Evolutionary conservation across 2,888 invertebrate genomes (phyloP).

Genomic region (Caenorhabditis drosophilae): DNA sequence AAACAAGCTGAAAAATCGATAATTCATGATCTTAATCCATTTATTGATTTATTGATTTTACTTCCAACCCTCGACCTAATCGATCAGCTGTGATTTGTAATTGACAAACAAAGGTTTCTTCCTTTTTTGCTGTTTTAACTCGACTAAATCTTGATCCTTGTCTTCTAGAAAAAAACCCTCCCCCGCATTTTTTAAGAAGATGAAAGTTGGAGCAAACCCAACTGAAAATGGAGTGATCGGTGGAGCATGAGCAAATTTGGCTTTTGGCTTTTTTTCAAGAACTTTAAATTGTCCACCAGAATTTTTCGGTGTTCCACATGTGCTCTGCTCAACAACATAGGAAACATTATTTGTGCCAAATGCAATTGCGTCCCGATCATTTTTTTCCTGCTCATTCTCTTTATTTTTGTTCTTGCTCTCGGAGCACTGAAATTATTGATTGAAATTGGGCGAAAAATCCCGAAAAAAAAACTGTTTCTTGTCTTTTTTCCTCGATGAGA

Average conservation of each 20-base stretch:
- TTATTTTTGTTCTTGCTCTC: neutral
- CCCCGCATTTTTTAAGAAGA: too few species aligned
- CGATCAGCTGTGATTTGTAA: neutral
- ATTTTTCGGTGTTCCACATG: neutral
- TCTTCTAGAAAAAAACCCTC: too few species aligned
- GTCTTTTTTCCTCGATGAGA: neutral
- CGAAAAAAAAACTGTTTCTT: neutral
- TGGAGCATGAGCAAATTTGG: neutral
- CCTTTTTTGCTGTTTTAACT: conserved; percentile 3
- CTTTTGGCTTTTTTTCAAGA: conserved; percentile 3
- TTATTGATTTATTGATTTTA: neutral
- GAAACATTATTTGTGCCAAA: conserved; percentile 3
- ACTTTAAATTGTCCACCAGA: conserved; percentile 5
- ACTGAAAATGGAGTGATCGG: conserved; percentile 7
- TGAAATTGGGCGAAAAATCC: neutral
- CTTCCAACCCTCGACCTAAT: conserved; percentile 1
- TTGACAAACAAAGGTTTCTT: conserved; percentile 1
- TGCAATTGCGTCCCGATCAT: conserved; percentile 6
- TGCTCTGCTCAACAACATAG: conserved; percentile 6
- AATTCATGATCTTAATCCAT: too few species aligned
- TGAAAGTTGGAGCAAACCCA: too few species aligned
- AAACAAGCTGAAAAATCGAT: neutral
- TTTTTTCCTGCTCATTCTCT: conserved; percentile 12
- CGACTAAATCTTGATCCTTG: neutral
- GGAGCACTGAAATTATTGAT: neutral